Evolutionary conservation across 2,797 vertebrate genomes (phyloP).

Genomic region (Pogoniulus pusillus): DNA sequence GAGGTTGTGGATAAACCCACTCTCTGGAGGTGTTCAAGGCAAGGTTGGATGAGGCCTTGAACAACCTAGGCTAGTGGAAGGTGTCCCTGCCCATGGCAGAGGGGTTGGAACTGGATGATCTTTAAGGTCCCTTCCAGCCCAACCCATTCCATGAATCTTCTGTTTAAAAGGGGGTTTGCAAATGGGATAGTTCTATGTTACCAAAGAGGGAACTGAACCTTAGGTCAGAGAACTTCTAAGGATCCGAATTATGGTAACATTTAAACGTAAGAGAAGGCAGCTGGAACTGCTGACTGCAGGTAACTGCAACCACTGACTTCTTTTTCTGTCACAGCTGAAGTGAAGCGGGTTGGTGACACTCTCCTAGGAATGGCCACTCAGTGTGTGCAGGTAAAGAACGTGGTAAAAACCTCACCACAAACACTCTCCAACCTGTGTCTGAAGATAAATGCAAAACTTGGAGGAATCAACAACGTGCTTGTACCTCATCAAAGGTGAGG

Average conservation of each 20-base stretch:
- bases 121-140: too few species aligned
- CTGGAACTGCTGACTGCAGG: not conserved
- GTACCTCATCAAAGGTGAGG: conserved; percentile 97
- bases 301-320: not conserved
- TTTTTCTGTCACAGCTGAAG: conserved; percentile 85
- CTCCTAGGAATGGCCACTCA: conserved; percentile 98
- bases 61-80: too few species aligned
- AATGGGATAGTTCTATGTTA: not conserved
- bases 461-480: conserved; percentile 97
- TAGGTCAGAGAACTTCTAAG: not conserved
- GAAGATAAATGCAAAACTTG: conserved; percentile 98
- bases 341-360: conserved; percentile 98
- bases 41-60: too few species aligned
- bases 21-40: too few species aligned
- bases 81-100: too few species aligned
- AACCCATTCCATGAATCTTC: not conserved
- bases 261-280: not conserved
- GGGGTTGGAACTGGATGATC: too few species aligned
- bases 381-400: conserved; percentile 98
- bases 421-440: conserved; percentile 98
- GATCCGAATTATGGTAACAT: not conserved
- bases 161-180: not conserved
- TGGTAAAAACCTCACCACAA: conserved; percentile 98
- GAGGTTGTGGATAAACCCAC: too few species aligned
- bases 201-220: not conserved